Evolutionary conservation across 2,113 vertebrate species (phyloP), one percentile per base, ranked within the genome.

Genomic region (Sialia sialis): DNA sequence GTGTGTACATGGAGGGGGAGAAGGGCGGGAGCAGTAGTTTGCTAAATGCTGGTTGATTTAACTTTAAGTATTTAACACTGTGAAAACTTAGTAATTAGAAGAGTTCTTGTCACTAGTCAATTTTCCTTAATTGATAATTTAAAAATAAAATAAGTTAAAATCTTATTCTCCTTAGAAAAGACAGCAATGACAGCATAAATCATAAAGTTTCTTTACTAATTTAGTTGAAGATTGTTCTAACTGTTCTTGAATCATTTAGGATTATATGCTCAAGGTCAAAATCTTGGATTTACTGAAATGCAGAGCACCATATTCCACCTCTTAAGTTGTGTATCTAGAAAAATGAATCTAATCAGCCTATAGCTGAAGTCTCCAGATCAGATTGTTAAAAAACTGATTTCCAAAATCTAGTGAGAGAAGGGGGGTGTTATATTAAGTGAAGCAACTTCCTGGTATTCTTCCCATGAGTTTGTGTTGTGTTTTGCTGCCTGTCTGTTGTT

Each of bases 21-120:
- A 85, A 89, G 9, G 32, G 12, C 9, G 84, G 86, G 68, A 96
- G 87, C 55, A 94, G 84, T 89, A 76, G 27, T 97, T 98, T 97
- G 91, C 86, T 95, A 97, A 98, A 97, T 91, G 94, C 86, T 97
- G 92, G 95, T 97, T 97, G 97, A 96, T 98, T 97, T 98, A 97
- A 96, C 94, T 96, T 95, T 58, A 94, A 97, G 92, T 96, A 94
- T 97, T 98, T 96, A 97, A 95, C 96, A 97, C 95, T 96, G 76
- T 93, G 92, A 96, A 97, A 98, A 97, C 90, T 97, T 96, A 82
- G 84, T 95, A 96, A 97, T 97, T 97, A 97, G 93, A 97, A 96
- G 94, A 95, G 94, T 96, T 97, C 94, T 96, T 92, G 94, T 95
- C 94, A 88, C 91, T 77, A 96, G 97, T 95, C 90, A 96, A 95